Evolutionary conservation across 1,140 invertebrate species (phyloP), one percentile per base, ranked within the genome.

Genomic region (Calycopis cecrops): DNA sequence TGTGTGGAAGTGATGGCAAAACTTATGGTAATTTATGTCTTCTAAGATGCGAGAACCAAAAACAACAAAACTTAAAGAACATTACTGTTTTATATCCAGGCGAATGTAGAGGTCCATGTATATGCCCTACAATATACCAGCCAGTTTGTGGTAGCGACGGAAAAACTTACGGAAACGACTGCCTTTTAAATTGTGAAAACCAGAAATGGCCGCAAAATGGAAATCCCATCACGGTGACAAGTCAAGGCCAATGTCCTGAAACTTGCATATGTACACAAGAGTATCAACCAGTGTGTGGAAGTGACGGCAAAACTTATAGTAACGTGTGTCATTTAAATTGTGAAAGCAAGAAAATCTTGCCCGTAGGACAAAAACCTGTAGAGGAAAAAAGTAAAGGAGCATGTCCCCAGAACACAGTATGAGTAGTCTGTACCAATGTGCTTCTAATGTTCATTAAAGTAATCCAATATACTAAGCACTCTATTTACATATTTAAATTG

Each of bases 11-110:
- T 28, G 91, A 93, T 61, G 92, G 92, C 40, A 92, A 92, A 76
- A 95, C 94, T 9, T 95, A 95, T 79, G 89, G 90, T 12, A 95
- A 94, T 69, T 91, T 93, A 65, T 95, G 94, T 74, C 82, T 88
- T 42, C 78, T 95, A 16, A 85, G 90, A 35, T 90, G 92, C 62
- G 91, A 93, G 72, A 90, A 92, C 55, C 10, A 35, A 18, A 44
- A 40, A 16, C 12, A 14, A 9, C 12, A n/a, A 14, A 40, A 40
- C 12, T 14, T 40, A n/a, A n/a, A n/a, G n/a, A n/a, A n/a, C 37
- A 40, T 70, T 9, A 50, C 4, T 11, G 17, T 56, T 12, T 34
- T 53, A 6, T 35, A 54, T 47, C 42, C 56, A 47, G 66, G 62
- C 10, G 14, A 64, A 35, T 69, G 69, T 54, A 35, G 9, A 3